phyloP scores from a whole-genome alignment of 2,113 vertebrate genomes.

The Lamprotornis superbus region DNA sequence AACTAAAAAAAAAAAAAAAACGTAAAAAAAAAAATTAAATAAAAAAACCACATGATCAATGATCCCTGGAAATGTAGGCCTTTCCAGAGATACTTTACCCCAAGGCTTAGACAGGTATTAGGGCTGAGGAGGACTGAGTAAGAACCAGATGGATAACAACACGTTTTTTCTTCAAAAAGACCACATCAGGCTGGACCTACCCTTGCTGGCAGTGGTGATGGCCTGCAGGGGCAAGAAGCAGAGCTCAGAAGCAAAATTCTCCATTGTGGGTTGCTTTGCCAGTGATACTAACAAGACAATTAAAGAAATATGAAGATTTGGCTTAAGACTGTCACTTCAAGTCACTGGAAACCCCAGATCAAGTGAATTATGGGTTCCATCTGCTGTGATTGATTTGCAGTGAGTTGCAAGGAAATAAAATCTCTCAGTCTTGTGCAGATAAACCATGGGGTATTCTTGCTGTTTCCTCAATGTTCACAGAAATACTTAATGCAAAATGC shows the following conservation, averaged over 20 bases:
- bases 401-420: background rate
- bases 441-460: background rate
- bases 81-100: background rate
- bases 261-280: background rate
- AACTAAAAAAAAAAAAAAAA: background rate
- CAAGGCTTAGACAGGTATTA: background rate
- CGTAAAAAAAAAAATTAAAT: background rate
- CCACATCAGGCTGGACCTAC: background rate
- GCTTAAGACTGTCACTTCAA: background rate
- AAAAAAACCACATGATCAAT: background rate
- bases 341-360: background rate
- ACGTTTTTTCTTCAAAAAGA: background rate
- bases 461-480: background rate
- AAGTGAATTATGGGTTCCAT: background rate
- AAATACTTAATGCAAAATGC: background rate
- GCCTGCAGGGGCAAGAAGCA: background rate
- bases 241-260: background rate
- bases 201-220: background rate
- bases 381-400: background rate
- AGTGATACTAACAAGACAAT: background rate
- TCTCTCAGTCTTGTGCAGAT: background rate
- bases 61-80: rapidly evolving
- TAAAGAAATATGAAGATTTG: background rate
- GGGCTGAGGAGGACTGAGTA: background rate
- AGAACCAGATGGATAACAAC: background rate